phyloP scores from a whole-genome alignment of 2,797 vertebrate species.

The Petrocephalus sullivani region DNA sequence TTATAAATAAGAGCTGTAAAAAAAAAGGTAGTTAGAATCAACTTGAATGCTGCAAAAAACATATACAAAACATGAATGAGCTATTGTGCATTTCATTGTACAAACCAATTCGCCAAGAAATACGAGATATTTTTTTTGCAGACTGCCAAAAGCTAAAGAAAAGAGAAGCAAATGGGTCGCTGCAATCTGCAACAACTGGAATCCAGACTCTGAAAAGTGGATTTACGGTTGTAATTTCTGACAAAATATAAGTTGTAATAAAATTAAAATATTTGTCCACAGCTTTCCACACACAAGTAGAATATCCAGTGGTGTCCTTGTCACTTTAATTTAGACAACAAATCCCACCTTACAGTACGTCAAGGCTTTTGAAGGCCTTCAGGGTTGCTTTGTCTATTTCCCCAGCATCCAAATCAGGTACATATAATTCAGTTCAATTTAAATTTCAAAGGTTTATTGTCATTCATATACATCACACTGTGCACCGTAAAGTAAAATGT shows the following conservation, averaged over 20 bases:
- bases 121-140: neutral
- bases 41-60: neutral
- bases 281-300: neutral
- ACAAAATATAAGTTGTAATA: neutral
- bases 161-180: neutral
- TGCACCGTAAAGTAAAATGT: neutral
- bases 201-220: neutral
- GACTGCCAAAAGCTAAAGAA: neutral
- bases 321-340: neutral
- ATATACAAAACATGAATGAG: neutral
- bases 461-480: neutral
- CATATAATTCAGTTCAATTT: neutral
- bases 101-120: neutral
- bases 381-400: neutral
- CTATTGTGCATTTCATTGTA: neutral
- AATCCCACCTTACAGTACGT: neutral
- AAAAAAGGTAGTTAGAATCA: neutral
- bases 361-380: neutral
- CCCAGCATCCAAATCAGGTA: neutral
- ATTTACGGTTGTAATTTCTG: neutral
- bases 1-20: no score
- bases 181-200: neutral
- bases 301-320: neutral
- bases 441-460: conserved; percentile 6
- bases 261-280: neutral